phyloP scores from a whole-genome alignment of 1,140 invertebrate genomes.

The Drosophila navojoa region DNA sequence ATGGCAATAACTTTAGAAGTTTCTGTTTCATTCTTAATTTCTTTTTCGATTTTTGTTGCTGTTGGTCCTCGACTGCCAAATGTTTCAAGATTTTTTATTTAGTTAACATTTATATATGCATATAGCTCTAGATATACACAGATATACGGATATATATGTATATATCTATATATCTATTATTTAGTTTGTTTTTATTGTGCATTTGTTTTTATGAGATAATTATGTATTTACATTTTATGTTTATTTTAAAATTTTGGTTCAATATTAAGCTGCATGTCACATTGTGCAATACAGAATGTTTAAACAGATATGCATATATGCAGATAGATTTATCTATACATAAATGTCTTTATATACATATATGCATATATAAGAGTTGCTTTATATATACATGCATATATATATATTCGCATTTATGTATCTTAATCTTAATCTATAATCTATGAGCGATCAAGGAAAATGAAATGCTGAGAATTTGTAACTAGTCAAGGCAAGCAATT shows the following conservation, averaged over 20 bases:
- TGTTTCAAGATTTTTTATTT: slow-evolving; percentile 51
- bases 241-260: slow-evolving; percentile 4
- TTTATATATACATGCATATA: neutral
- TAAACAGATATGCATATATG: slow-evolving; percentile 5
- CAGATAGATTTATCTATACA: neutral
- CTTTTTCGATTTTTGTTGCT: slow-evolving; percentile 12
- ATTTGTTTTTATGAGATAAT: slow-evolving; percentile 50
- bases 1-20: slow-evolving; percentile 10
- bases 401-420: slow-evolving; percentile 3
- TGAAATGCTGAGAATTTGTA: slow-evolving; percentile 40
- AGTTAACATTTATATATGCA: slow-evolving; percentile 45
- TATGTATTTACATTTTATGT: slow-evolving; percentile 36
- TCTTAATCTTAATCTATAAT: neutral
- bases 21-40: no score
- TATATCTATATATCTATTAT: slow-evolving; percentile 4
- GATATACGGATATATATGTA: neutral
- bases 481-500: slow-evolving; percentile 62
- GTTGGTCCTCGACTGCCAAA: slow-evolving; percentile 55
- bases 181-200: slow-evolving; percentile 26
- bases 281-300: slow-evolving; percentile 41
- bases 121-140: neutral
- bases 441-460: neutral
- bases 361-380: neutral
- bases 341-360: neutral
- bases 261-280: slow-evolving; percentile 28